phyloP scores from a whole-genome alignment of 2,888 invertebrate species.

The Drosophila barbarae region DNA sequence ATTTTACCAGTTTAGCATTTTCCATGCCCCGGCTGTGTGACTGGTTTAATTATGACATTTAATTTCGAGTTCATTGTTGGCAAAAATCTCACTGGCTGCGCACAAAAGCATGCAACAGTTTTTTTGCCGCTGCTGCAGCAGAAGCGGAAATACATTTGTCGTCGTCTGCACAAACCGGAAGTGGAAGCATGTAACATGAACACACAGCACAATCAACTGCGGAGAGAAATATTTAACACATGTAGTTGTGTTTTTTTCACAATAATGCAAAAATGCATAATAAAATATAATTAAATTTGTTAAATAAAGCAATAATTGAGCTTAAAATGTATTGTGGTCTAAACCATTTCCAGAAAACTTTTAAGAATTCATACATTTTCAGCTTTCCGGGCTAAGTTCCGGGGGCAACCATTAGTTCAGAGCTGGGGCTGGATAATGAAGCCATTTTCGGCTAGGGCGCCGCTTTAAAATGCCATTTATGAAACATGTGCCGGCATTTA shows the following conservation, averaged over 20 bases:
- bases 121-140: slow-evolving; percentile 11
- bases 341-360: too few species aligned
- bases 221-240: background rate
- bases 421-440: slow-evolving; percentile 58
- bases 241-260: background rate
- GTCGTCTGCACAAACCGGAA: slow-evolving; percentile 26
- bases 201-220: slow-evolving; percentile 6
- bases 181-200: slow-evolving; percentile 25
- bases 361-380: slow-evolving; percentile 49
- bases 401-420: slow-evolving; percentile 15
- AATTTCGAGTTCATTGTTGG: slow-evolving; percentile 51
- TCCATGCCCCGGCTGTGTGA: slow-evolving; percentile 16
- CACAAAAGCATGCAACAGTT: slow-evolving; percentile 58
- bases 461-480: slow-evolving; percentile 75
- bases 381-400: background rate
- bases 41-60: slow-evolving; percentile 62
- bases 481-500: slow-evolving; percentile 74
- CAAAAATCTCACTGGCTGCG: slow-evolving; percentile 18
- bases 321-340: too few species aligned
- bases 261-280: background rate
- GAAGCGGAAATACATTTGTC: slow-evolving; percentile 37
- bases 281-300: too few species aligned
- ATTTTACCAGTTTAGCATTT: slow-evolving; percentile 1
- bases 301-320: too few species aligned
- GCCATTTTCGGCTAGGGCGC: slow-evolving; percentile 58